phyloP scores from a whole-genome alignment of 2,888 invertebrate genomes.

The Xestia ashworthii region DNA sequence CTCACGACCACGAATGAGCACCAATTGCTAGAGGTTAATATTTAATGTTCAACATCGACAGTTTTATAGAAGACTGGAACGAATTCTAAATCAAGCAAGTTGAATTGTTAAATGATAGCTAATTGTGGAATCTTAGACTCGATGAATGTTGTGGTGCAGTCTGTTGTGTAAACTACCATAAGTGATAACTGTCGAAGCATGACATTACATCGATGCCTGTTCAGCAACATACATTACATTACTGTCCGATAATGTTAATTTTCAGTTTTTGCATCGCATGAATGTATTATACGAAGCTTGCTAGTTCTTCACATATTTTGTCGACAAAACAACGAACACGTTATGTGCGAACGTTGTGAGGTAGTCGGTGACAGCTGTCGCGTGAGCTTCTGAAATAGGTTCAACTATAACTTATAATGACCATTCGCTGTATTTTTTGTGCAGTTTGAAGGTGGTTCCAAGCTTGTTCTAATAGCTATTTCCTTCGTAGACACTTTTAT shows the following conservation, averaged over 20 bases:
- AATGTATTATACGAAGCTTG: constrained; percentile 24
- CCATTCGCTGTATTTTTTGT: constrained; percentile 3
- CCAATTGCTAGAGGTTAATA: constrained; percentile 2
- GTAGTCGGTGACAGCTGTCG: constrained; percentile 29
- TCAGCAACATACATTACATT: constrained; percentile 33
- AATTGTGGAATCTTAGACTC: constrained; percentile 4
- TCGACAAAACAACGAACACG: constrained; percentile 10
- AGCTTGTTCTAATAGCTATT: constrained; percentile 14
- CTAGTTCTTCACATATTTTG: constrained; percentile 23
- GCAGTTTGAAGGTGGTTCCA: neutral
- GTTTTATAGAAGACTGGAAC: constrained; percentile 9
- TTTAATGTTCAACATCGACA: constrained; percentile 9
- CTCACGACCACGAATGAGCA: neutral
- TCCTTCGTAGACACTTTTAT: neutral
- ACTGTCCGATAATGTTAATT: constrained; percentile 22
- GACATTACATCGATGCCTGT: constrained; percentile 33
- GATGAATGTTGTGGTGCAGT: constrained; percentile 8
- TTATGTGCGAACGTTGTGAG: constrained; percentile 10
- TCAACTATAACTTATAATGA: constrained; percentile 9
- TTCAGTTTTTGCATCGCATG: constrained; percentile 30
- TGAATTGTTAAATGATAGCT: constrained; percentile 1
- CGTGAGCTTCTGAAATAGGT: constrained; percentile 10
- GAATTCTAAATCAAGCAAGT: constrained; percentile 23
- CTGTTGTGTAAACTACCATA: constrained; percentile 9
- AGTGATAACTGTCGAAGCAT: constrained; percentile 22